Evolutionary conservation across 2,113 vertebrate genomes (phyloP).

Genomic region (Passer domesticus): DNA sequence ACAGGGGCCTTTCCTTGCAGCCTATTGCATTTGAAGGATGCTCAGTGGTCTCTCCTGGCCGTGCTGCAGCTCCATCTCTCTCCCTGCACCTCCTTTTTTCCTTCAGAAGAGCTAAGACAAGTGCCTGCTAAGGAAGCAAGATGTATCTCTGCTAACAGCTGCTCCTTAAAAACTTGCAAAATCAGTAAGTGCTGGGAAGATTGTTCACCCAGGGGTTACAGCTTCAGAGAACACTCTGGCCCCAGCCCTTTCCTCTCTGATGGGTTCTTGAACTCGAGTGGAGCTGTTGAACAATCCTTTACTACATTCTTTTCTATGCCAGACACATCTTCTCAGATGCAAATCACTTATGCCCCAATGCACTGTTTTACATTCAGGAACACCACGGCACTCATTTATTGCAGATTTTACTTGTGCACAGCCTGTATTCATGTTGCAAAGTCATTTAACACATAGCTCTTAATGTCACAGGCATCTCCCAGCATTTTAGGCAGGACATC

Average conservation of each 20-base stretch:
- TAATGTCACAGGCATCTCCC: neutral
- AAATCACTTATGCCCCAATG: conserved; percentile 25
- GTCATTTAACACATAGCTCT: neutral
- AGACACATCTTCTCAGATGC: neutral
- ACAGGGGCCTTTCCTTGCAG: neutral
- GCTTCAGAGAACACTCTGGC: neutral
- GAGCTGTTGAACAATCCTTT: neutral
- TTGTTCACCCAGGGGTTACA: neutral
- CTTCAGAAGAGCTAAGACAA: neutral
- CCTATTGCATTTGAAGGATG: neutral
- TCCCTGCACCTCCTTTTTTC: neutral
- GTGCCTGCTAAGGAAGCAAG: neutral
- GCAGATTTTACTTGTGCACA: conserved; percentile 6
- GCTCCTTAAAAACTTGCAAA: neutral
- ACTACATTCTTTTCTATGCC: neutral
- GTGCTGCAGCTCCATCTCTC: neutral
- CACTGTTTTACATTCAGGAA: conserved; percentile 28
- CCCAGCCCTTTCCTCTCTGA: neutral
- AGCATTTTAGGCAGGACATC: neutral
- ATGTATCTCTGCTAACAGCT: neutral
- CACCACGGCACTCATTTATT: neutral
- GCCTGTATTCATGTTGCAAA: neutral
- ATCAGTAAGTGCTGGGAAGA: neutral
- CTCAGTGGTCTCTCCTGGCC: neutral
- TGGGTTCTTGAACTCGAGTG: neutral